A percentile compares a stretch with the other conserved stretches of the same genome.
These are phyloP conservation scores for Hedya salicella DNA, from an alignment of 2,888 invertebrate species.

Conservation along the genomic window DNA sequence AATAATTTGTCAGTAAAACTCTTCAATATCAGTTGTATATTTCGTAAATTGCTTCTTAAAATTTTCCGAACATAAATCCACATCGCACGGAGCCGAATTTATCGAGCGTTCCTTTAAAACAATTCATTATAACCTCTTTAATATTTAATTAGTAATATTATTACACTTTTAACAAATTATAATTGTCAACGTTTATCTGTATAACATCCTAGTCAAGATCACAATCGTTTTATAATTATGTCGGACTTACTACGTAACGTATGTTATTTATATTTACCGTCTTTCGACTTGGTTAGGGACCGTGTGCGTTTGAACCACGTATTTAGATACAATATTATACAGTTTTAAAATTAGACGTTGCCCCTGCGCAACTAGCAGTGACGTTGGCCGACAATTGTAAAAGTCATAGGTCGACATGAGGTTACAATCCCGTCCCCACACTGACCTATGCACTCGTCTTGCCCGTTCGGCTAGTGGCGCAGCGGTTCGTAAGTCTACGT, in stretches of 20 bases:
- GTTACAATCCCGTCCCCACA: neutral
- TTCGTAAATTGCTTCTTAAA: constrained; percentile 39
- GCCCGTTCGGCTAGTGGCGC: neutral
- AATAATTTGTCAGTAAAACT: constrained; percentile 40
- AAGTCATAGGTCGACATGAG: constrained; percentile 3
- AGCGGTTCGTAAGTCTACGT: constrained; percentile 30
- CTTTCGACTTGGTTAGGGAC: constrained; percentile 71
- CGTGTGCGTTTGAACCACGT: constrained; percentile 83
- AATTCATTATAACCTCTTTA: constrained; percentile 55
- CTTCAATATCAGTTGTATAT: constrained; percentile 39
- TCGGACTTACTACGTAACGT: constrained; percentile 70
- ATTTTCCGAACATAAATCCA: constrained; percentile 31
- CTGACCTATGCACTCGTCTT: neutral
- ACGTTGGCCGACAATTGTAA: neutral
- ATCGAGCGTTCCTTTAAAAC: constrained; percentile 48
- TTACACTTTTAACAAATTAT: constrained; percentile 77
- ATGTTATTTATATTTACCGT: constrained; percentile 69
- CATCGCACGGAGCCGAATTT: constrained; percentile 32
- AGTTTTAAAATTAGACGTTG: constrained; percentile 58
- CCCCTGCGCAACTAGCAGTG: constrained; percentile 2
- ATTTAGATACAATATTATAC: constrained; percentile 60
- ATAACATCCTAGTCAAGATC: constrained; percentile 79
- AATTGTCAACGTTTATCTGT: constrained; percentile 75
- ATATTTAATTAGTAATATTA: constrained; percentile 65
- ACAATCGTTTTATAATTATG: constrained; percentile 77